Percentiles rank a stretch among this genome's conserved stretches.
Evolutionary conservation across 2,113 vertebrate species (phyloP).

Genomic region (Cathartes aura): DNA sequence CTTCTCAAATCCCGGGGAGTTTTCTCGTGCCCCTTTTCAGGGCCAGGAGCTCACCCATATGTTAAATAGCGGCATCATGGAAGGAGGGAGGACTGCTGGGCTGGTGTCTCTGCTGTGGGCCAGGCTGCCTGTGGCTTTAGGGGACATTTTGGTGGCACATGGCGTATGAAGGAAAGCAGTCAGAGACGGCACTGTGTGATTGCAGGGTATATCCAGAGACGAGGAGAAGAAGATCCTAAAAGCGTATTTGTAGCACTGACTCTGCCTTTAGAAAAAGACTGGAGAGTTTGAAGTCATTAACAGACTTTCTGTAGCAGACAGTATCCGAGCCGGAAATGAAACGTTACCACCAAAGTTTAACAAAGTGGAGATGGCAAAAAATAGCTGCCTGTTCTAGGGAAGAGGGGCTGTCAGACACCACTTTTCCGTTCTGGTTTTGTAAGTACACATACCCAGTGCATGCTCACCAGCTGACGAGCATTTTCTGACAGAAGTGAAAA

Average conservation of each 20-base stretch:
- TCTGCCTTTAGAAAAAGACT: background rate
- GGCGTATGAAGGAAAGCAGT: background rate
- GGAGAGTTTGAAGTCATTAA: background rate
- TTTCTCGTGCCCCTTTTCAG: background rate
- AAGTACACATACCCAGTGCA: background rate
- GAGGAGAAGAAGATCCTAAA: background rate
- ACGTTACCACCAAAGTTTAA: background rate
- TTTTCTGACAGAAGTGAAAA: slow-evolving; percentile 3
- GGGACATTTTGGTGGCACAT: background rate
- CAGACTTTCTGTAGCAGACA: background rate
- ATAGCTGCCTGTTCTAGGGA: background rate
- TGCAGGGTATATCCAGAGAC: background rate
- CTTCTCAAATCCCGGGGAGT: background rate
- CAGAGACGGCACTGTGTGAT: background rate
- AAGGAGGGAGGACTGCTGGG: background rate
- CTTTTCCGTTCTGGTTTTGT: background rate
- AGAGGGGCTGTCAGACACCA: background rate
- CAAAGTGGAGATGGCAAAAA: background rate
- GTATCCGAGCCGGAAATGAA: background rate
- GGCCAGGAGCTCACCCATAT: background rate
- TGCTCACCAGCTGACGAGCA: background rate
- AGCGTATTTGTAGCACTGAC: background rate
- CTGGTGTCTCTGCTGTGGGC: fast-evolving
- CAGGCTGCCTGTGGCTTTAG: background rate
- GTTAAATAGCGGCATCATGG: fast-evolving